These are phyloP conservation scores for Fissipunctia ypsillon DNA, from an alignment of 2,888 invertebrate species.

Conservation along the genomic window DNA sequence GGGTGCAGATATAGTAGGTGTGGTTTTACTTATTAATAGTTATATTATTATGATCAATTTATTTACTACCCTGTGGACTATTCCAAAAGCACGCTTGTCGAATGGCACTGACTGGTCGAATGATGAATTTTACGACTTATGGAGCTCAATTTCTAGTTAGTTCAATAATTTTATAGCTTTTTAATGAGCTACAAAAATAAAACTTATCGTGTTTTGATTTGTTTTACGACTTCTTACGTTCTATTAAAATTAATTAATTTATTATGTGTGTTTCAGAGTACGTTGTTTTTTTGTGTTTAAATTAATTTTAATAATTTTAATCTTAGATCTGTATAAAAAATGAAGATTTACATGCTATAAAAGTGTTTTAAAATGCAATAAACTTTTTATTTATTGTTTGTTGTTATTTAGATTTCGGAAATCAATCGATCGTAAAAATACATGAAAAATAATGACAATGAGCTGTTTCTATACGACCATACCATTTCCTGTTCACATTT, in stretches of 20 bases:
- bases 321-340: neutral
- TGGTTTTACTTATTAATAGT: too few relatives aligned
- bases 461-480: neutral
- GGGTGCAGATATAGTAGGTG: too few relatives aligned
- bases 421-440: constrained; percentile 30
- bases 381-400: constrained; percentile 3
- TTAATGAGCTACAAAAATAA: constrained; percentile 28
- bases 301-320: neutral
- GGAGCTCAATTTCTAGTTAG: neutral
- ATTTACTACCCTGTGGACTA: neutral
- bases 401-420: neutral
- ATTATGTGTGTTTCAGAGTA: neutral
- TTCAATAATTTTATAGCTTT: constrained; percentile 33
- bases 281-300: neutral
- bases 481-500: constrained; percentile 1
- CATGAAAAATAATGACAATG: neutral
- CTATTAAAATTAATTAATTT: constrained; percentile 43
- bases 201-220: neutral
- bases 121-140: constrained; percentile 23
- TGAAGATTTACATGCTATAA: neutral
- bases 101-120: neutral
- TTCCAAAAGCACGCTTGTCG: neutral
- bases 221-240: constrained; percentile 25
- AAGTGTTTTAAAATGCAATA: constrained; percentile 2
- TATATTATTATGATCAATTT: too few relatives aligned